Evolutionary conservation across 2,113 vertebrate species (phyloP).

Genomic region (Ivindomyrus marchei): DNA sequence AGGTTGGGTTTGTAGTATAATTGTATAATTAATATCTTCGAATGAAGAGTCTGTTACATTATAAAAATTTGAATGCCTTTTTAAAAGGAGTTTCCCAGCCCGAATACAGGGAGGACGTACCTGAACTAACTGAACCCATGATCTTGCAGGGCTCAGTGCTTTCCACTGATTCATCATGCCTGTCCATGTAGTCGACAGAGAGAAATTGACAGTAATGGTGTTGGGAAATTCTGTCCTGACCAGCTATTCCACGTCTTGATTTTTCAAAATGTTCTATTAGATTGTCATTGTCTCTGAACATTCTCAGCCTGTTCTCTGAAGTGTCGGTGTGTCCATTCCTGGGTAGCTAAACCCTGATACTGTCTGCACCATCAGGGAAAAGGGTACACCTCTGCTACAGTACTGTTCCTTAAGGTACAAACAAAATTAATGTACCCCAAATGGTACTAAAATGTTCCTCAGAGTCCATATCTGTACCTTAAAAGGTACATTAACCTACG

Average conservation of each 20-base stretch:
- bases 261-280: not conserved
- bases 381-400: not conserved
- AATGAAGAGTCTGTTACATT: not conserved
- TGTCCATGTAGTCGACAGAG: not conserved
- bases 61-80: not conserved
- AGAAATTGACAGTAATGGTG: not conserved
- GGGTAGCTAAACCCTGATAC: not conserved
- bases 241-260: not conserved
- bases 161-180: not conserved
- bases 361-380: not conserved
- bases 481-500: not conserved
- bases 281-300: not conserved
- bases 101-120: not conserved
- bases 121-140: not conserved
- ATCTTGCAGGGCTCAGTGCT: not conserved
- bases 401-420: not conserved
- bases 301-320: not conserved
- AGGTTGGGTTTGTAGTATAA: not conserved
- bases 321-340: constrained; percentile 2
- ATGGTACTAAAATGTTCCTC: not conserved
- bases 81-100: not conserved
- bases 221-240: not conserved
- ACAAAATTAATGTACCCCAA: not conserved
- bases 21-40: not conserved
- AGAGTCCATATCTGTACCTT: not conserved